Base-by-base conservation (phyloP, 2,797 vertebrate species). In the Chaenodraco wilsoni region DNA sequence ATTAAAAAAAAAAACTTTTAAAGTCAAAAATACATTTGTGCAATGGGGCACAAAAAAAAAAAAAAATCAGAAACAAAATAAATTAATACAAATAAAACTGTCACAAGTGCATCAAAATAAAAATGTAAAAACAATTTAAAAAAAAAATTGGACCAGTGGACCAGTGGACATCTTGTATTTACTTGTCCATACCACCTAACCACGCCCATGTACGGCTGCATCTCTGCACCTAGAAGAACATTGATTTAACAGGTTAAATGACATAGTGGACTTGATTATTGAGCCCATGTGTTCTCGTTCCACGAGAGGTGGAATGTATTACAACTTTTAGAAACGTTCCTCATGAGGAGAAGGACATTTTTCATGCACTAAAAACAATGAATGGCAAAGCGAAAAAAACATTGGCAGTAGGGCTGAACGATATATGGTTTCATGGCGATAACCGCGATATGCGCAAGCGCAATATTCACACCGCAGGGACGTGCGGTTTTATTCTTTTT, bases 171-270 rank as follows among this genome's bases (percentile, higher is more conserved):
- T 76, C 69, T 60, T 83, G 48, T 71, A 49, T 77, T 72, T 40
- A 55, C 61, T 69, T 27, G 23, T 27, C 23, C 23, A 27, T 27
- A 27, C 23, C 23, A 27, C 23, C 23, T 27, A 27, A 27, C 23
- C 23, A 27, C 3, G 23, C 23, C 23, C 17, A 19, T 19, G 19
- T 19, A 98, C 0, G 96, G 97, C 84, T 99, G 97, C 97, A 99
- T 99, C 89, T 98, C 97, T 0, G 96, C 94, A 64, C 97, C 97
- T 98, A 74, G 0, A 48, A n/a, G 44, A 43, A 64, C 15, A 0
- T n/a, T 7, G 33, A 37, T 37, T 37, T 3, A 56, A 6, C n/a
- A n/a, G 21, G 21, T 23, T 23, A 23, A 23, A 23, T 64, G 5
- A 37, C 7, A 27, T 27, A 37, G 7, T 37, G 21, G 33, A 37